Percentiles rank a stretch among this genome's conserved stretches.
Conservation (phyloP, 2,113 vertebrate species). For the Promerops cafer region DNA sequence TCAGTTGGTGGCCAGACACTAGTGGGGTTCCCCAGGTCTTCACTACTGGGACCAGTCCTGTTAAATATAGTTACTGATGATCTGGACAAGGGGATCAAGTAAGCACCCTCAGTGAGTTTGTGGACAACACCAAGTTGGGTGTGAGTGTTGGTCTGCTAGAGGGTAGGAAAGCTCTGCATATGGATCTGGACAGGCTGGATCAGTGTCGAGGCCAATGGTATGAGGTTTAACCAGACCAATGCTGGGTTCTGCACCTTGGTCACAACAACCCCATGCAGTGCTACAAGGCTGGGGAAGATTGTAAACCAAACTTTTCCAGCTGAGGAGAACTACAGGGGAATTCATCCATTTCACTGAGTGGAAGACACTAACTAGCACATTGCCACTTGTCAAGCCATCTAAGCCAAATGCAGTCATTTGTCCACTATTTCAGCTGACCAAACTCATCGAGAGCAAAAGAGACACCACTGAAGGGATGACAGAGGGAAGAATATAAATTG, state of each 20-base stretch:
- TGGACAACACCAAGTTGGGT: background rate
- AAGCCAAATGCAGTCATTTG: background rate
- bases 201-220: rapidly evolving
- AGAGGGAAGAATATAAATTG: background rate
- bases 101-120: background rate
- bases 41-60: background rate
- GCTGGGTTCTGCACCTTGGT: background rate
- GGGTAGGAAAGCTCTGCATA: background rate
- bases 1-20: background rate
- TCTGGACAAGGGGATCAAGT: background rate
- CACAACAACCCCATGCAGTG: background rate
- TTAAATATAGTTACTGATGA: background rate
- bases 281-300: background rate
- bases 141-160: background rate
- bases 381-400: background rate
- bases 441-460: background rate
- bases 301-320: background rate
- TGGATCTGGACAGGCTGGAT: background rate
- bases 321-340: background rate
- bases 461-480: background rate
- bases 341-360: background rate
- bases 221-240: background rate
- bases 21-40: background rate
- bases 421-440: background rate
- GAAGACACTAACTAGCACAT: background rate